phyloP scores from a whole-genome alignment of 2,888 invertebrate species.

The Megastigmus dorsalis region DNA sequence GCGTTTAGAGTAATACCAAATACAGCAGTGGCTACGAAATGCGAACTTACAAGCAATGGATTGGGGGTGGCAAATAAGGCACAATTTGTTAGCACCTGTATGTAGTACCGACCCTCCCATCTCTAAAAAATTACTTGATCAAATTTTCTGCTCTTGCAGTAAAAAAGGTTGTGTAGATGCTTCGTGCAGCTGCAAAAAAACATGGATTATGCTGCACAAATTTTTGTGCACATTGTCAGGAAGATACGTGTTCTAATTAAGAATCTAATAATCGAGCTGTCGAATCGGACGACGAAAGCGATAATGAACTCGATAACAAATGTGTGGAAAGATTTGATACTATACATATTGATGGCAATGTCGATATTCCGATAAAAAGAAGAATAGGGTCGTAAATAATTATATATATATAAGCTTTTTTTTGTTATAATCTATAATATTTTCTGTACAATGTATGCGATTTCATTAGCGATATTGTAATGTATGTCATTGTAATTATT shows the following conservation, averaged over 20 bases:
- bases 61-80: conserved; percentile 56
- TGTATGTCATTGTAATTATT: too few species aligned
- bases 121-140: conserved; percentile 55
- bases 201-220: conserved; percentile 52
- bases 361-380: too few species aligned
- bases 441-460: too few species aligned
- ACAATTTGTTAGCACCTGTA: conserved; percentile 54
- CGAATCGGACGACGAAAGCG: conserved; percentile 35
- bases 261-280: conserved; percentile 38
- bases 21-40: conserved; percentile 58
- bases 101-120: conserved; percentile 55
- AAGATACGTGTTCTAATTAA: conserved; percentile 54
- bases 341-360: too few species aligned
- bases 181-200: conserved; percentile 55
- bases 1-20: conserved; percentile 56
- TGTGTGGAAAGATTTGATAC: too few species aligned
- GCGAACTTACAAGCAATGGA: conserved; percentile 53
- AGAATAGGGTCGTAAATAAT: too few species aligned
- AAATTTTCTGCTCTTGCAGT: conserved; percentile 45
- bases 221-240: conserved; percentile 56
- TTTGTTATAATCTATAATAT: too few species aligned
- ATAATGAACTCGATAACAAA: neutral
- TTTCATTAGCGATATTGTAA: too few species aligned
- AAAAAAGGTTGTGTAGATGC: conserved; percentile 54
- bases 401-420: too few species aligned